Evolutionary conservation across 92 coral and sea anemone species (phyloP).

Genomic region (Siderastrea radians): DNA sequence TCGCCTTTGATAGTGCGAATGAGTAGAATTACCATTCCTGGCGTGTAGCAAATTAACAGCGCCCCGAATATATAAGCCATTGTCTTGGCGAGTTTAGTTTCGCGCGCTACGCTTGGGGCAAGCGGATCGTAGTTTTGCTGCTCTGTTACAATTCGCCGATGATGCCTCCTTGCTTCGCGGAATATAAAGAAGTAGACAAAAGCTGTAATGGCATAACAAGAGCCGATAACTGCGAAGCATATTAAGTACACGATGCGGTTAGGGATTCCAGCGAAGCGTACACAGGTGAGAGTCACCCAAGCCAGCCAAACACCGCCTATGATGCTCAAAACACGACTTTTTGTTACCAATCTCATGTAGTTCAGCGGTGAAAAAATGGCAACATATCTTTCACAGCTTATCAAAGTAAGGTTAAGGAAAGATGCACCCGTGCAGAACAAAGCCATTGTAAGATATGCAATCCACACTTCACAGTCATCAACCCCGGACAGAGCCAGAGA

Average conservation of each 20-base stretch:
- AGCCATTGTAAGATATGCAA: constrained; percentile 54
- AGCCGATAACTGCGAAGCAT: constrained; percentile 45
- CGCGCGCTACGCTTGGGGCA: constrained; percentile 19
- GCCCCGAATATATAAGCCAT: constrained; percentile 57
- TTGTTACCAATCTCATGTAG: constrained; percentile 37
- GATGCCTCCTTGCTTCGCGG: constrained; percentile 50
- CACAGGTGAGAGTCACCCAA: constrained; percentile 38
- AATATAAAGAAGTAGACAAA: constrained; percentile 62
- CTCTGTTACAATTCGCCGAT: constrained; percentile 21
- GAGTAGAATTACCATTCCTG: constrained; percentile 42
- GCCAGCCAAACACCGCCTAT: constrained; percentile 40
- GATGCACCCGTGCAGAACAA: constrained; percentile 57
- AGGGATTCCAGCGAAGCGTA: constrained; percentile 50
- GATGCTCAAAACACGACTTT: constrained; percentile 26
- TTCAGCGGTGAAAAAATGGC: constrained; percentile 53
- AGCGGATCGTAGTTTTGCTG: constrained; percentile 35
- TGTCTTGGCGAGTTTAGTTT: constrained; percentile 49
- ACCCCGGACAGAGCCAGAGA: constrained; percentile 25
- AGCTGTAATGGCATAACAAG: constrained; percentile 47
- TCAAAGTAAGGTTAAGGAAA: constrained; percentile 47
- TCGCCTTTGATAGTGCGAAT: constrained; percentile 51
- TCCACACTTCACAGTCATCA: constrained; percentile 56
- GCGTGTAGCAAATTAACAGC: constrained; percentile 55
- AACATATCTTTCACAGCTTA: constrained; percentile 55
- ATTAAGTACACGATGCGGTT: constrained; percentile 50